A percentile compares a stretch with the other conserved stretches of the same genome.
Evolutionary conservation across 2,888 invertebrate genomes (phyloP).

Genomic region (Dione juno): DNA sequence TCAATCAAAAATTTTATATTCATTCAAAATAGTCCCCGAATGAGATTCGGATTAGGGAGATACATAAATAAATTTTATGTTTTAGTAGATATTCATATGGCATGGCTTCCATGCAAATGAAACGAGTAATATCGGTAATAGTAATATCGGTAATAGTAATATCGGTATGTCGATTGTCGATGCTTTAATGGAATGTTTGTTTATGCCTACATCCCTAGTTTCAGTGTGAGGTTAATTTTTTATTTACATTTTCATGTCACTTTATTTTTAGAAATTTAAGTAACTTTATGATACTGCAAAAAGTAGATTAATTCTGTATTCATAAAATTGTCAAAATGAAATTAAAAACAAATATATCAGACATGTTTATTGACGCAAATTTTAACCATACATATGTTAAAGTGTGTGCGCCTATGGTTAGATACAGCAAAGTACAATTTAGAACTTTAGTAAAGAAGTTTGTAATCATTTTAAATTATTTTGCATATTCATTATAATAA

Average conservation of each 20-base stretch:
- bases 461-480: conserved; percentile 48
- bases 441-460: conserved; percentile 76
- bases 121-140: too few relatives aligned
- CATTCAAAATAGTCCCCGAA: too few relatives aligned
- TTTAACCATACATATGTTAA: conserved; percentile 84
- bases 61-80: too few relatives aligned
- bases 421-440: conserved; percentile 88
- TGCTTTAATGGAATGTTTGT: too few relatives aligned
- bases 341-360: conserved; percentile 67
- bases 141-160: neutral
- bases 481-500: neutral
- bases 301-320: neutral
- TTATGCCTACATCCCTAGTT: neutral
- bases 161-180: neutral
- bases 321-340: conserved; percentile 27
- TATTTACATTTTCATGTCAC: neutral
- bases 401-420: conserved; percentile 97
- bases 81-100: too few relatives aligned
- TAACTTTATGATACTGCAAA: neutral
- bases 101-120: too few relatives aligned
- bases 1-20: too few relatives aligned
- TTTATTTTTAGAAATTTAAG: neutral
- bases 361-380: conserved; percentile 85
- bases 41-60: too few relatives aligned
- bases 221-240: neutral